A percentile compares a stretch with the other conserved stretches of the same genome.
Conservation (phyloP, 2,797 vertebrate species). For the Xenopus petersii region DNA sequence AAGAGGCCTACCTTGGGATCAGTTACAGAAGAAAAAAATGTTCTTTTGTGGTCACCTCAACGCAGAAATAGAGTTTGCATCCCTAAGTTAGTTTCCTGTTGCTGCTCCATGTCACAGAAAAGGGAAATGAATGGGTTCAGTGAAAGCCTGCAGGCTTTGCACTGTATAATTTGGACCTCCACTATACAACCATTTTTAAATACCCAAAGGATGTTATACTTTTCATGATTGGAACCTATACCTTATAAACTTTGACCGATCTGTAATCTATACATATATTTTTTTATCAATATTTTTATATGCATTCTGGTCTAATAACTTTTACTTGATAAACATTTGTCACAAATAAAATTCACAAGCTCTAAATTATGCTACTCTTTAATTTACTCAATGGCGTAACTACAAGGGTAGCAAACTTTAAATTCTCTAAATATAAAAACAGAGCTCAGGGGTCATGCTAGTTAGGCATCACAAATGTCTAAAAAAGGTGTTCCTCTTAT, state of each 20-base stretch:
- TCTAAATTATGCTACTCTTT: too few species aligned
- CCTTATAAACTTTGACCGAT: not conserved
- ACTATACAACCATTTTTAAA: slow-evolving; percentile 13
- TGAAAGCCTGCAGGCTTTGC: slow-evolving; percentile 61
- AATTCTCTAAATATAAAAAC: too few species aligned
- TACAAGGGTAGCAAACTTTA: too few species aligned
- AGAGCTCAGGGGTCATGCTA: too few species aligned
- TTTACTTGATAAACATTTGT: too few species aligned
- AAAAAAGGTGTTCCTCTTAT: too few species aligned
- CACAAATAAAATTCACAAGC: too few species aligned
- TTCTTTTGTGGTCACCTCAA: slow-evolving; percentile 68
- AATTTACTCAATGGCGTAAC: too few species aligned
- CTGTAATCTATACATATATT: not conserved
- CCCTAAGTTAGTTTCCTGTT: slow-evolving; percentile 64
- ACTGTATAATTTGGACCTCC: not conserved
- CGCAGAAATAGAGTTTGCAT: slow-evolving; percentile 72
- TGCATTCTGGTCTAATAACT: too few species aligned
- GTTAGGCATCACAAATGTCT: too few species aligned
- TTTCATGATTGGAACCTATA: not conserved
- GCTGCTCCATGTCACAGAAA: slow-evolving; percentile 59
- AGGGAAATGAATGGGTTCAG: slow-evolving; percentile 69
- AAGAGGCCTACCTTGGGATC: slow-evolving; percentile 66
- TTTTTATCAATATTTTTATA: too few species aligned
- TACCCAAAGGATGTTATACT: slow-evolving; percentile 47
- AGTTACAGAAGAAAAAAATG: slow-evolving; percentile 68